A percentile compares a stretch with the other conserved stretches of the same genome.
phyloP scores from a whole-genome alignment of 2,113 vertebrate species.

The Theristicus caerulescens region DNA sequence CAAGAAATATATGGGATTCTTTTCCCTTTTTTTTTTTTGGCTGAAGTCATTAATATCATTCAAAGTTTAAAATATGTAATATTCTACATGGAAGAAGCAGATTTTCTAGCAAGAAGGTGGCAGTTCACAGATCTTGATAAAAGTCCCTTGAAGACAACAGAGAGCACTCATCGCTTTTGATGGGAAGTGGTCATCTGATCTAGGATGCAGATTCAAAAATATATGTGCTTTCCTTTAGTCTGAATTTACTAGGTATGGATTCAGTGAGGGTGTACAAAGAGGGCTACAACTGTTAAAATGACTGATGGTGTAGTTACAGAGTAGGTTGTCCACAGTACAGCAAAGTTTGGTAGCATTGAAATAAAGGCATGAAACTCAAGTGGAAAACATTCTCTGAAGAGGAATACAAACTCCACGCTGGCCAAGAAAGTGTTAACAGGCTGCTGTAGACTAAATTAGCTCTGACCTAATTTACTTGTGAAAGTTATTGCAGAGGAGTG shows the following conservation, averaged over 20 bases:
- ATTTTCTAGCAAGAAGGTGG: not conserved
- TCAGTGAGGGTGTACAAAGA: not conserved
- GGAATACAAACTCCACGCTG: not conserved
- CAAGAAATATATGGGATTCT: not conserved
- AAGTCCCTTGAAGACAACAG: not conserved
- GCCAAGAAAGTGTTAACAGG: not conserved
- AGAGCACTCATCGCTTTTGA: not conserved
- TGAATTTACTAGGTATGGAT: not conserved
- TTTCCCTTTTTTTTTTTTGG: not conserved
- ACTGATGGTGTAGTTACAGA: fast-evolving
- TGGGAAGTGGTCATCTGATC: not conserved
- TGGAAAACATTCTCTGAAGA: not conserved
- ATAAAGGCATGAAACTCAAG: not conserved
- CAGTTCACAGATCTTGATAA: not conserved
- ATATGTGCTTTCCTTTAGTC: not conserved
- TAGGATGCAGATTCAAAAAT: not conserved
- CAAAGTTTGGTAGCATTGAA: not conserved
- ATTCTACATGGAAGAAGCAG: not conserved
- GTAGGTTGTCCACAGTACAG: not conserved
- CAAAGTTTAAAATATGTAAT: not conserved
- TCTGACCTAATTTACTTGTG: not conserved
- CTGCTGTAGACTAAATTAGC: not conserved
- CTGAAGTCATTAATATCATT: not conserved
- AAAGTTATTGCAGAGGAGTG: not conserved
- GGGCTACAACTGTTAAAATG: not conserved